phyloP scores from a whole-genome alignment of 2,797 vertebrate species.

The Molossus alvarezi region DNA sequence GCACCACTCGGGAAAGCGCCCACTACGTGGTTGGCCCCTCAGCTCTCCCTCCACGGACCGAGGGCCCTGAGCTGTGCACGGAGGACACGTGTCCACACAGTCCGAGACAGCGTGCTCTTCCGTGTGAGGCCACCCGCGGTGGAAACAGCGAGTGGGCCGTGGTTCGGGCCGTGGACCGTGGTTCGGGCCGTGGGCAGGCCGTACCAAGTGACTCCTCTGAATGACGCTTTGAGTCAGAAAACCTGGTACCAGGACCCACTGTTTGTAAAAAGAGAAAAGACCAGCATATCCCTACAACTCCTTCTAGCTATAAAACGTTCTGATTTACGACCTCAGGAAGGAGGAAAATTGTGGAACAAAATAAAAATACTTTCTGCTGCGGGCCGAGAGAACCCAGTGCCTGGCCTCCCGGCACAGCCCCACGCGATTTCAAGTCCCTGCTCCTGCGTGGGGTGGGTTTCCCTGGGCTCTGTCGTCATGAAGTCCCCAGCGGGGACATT shows the following conservation, averaged over 20 bases:
- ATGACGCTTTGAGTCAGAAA: neutral
- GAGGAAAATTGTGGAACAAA: conserved; percentile 16
- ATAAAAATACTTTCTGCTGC: neutral
- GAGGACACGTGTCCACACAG: rapidly evolving
- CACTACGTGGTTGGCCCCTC: rapidly evolving
- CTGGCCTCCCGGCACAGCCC: neutral
- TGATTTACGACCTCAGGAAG: neutral
- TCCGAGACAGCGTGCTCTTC: rapidly evolving
- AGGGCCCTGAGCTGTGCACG: neutral
- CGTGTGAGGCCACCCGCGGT: rapidly evolving
- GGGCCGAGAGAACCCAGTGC: neutral
- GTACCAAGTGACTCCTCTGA: neutral
- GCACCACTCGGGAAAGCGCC: rapidly evolving
- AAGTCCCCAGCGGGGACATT: neutral
- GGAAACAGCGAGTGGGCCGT: rapidly evolving
- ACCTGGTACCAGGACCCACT: neutral
- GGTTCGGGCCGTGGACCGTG: rapidly evolving
- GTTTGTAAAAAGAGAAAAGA: neutral
- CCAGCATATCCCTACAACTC: neutral
- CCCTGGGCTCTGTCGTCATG: neutral
- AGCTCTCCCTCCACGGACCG: rapidly evolving
- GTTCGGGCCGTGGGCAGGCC: rapidly evolving
- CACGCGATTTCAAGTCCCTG: neutral
- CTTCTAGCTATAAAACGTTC: neutral
- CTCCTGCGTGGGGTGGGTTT: rapidly evolving